Evolutionary conservation across 1,140 invertebrate species (phyloP).

Genomic region (Hycleus cichorii): DNA sequence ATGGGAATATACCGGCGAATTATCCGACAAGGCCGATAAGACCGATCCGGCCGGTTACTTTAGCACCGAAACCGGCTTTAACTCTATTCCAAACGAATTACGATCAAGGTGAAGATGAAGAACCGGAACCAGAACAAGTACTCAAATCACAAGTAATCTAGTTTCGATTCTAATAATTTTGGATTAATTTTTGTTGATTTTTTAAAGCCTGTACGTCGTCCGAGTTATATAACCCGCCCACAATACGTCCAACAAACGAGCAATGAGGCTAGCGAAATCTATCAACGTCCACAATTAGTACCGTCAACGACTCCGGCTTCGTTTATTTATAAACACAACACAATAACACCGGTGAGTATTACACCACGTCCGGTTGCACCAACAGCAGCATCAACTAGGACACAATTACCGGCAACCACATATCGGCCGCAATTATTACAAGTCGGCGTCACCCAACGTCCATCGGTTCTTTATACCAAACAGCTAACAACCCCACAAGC

Average conservation of each 20-base stretch:
- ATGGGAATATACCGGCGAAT: constrained; percentile 55
- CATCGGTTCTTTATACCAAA: constrained; percentile 48
- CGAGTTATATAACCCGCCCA: constrained; percentile 34
- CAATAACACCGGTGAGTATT: constrained; percentile 41
- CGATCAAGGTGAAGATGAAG: constrained; percentile 50
- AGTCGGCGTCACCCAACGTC: constrained; percentile 51
- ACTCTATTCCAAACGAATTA: constrained; percentile 61
- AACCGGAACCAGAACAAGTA: constrained; percentile 51
- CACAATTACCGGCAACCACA: constrained; percentile 57
- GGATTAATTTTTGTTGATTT: constrained; percentile 17
- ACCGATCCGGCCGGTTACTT: constrained; percentile 35
- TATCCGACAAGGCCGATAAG: constrained; percentile 53
- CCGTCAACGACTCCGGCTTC: constrained; percentile 35
- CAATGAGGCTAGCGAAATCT: constrained; percentile 20
- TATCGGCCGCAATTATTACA: constrained; percentile 55
- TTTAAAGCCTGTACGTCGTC: constrained; percentile 33
- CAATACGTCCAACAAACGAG: constrained; percentile 31
- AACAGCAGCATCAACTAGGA: constrained; percentile 46
- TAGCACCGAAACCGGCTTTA: constrained; percentile 50
- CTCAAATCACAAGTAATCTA: constrained; percentile 38
- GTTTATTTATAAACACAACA: constrained; percentile 39
- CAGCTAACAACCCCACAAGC: constrained; percentile 40
- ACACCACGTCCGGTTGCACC: constrained; percentile 45
- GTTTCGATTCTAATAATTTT: constrained; percentile 2
- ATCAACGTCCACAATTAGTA: constrained; percentile 36